Base-by-base conservation (phyloP, 2,797 vertebrate species). In the Molossus alvarezi region DNA sequence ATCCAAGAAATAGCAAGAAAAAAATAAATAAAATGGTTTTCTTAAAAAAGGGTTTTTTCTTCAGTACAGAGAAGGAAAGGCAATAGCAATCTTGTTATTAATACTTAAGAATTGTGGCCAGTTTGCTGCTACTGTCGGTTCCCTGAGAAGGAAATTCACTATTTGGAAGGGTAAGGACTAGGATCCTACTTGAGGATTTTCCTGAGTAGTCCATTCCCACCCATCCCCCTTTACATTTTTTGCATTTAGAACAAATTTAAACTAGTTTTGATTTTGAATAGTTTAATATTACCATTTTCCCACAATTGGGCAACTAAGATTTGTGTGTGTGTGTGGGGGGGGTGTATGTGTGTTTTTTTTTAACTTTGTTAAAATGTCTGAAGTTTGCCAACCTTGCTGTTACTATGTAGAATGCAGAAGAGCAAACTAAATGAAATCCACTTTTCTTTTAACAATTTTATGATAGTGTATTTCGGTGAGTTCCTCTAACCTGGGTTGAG, bases 241-340 rank as follows among this genome's bases (percentile, higher is more conserved):
- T 60, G 29, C n/a, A 33, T 77, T 94, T 88, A 91, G 27, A 87
- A 72, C 33, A 82, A 29, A 79, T 60, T 90, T 72, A 72, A 72
- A 81, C 73, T 62, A 45, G 14, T 67, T 92, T 89, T 90, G 69
- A 58, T 64, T 95, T 94, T 94, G 10, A 85, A n/a, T 94, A 37
- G 12, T 37, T 80, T 95, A 94, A 79, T 86, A 51, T 84, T 91
- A 69, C 4, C 29, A 33, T 84, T 93, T 92, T 81, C 9, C 15
- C 37, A 25, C 37, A 25, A 27, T 48, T 82, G 45, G 29, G 10
- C 37, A 88, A 45, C 23, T 77, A 37, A 53, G 5, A n/a, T 48
- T 80, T 95, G 21, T 23, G 20, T 9, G 41, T 62, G n/a, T n/a
- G n/a, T n/a, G n/a, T 2, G 33, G 33, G 33, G 33, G 33, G 33